Evolutionary conservation across 2,888 invertebrate species (phyloP), one percentile per base, ranked within the genome.

Genomic region (Plebejus melissa): DNA sequence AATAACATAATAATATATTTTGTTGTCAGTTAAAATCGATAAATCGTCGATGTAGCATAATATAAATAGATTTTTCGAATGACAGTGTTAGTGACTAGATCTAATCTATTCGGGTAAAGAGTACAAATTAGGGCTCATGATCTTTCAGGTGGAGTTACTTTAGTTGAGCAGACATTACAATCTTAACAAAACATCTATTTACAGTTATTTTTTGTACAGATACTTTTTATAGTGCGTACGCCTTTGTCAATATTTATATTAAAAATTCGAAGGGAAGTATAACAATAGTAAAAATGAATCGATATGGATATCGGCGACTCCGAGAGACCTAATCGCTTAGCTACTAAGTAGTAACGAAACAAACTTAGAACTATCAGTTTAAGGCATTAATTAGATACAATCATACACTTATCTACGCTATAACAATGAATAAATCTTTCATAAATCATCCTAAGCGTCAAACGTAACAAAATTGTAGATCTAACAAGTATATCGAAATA

Each of bases 101-200:
- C 82, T 77, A 79, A 77, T 79, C 79, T 80, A 78, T 74, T 77
- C 77, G 32, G 65, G 28, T 72, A 71, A 57, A 72, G 72, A 60
- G 50, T 72, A 72, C 71, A 74, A 58, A 71, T 28, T 32, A 70
- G 70, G 54, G 74, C 76, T 77, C 75, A 76, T 72, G 76, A 76
- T 76, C 82, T 79, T 88, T 88, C 90, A 89, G 89, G 88, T 87
- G 88, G 88, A 87, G 84, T 85, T 88, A 90, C 87, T 89, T 89
- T 87, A 89, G 88, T 93, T 93, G 93, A 93, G 93, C 93, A 93
- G 91, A 91, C 88, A 85, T 91, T 87, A 88, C 83, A 88, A 88
- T 86, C 90, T 91, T 91, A 91, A 90, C 90, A 87, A 87, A 91
- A 90, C 87, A 87, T 86, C 86, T 89, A 91, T 91, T 89, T 93